Percentiles rank a stretch among this genome's conserved stretches.
Evolutionary conservation across 92 coral and sea anemone species (phyloP).

Genomic region (Actinostola sp.): DNA sequence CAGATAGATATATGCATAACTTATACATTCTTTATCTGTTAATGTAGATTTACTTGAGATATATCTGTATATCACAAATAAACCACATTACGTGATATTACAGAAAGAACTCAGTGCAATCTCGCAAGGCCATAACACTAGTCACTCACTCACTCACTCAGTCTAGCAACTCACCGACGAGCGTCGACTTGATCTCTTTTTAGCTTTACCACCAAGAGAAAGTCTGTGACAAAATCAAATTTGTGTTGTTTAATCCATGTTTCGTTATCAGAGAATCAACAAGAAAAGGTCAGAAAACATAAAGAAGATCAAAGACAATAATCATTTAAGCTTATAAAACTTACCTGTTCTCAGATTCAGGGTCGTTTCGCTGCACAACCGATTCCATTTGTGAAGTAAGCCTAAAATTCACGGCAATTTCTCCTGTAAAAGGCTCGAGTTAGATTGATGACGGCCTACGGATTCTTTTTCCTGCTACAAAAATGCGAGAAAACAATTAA

Average conservation of each 20-base stretch:
- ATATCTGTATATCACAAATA: too few species aligned
- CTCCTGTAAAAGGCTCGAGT: not conserved
- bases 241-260: not conserved
- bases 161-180: conserved; percentile 65
- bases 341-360: conserved; percentile 42
- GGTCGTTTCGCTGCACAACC: conserved; percentile 5
- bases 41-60: too few species aligned
- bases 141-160: not conserved
- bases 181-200: conserved; percentile 68
- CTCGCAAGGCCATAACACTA: not conserved
- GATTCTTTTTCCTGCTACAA: not conserved
- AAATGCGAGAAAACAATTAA: conserved; percentile 4
- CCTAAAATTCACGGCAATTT: not conserved
- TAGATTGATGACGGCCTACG: not conserved
- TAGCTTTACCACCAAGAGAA: conserved; percentile 73
- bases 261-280: not conserved
- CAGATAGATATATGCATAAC: too few species aligned
- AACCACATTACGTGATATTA: too few species aligned
- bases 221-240: conserved; percentile 28
- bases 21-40: too few species aligned
- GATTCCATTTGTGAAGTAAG: conserved; percentile 19
- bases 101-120: too few species aligned
- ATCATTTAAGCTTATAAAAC: not conserved
- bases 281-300: not conserved
- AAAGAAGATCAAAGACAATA: not conserved